phyloP scores from a whole-genome alignment of 2,888 invertebrate species.

The Heliconius erato region DNA sequence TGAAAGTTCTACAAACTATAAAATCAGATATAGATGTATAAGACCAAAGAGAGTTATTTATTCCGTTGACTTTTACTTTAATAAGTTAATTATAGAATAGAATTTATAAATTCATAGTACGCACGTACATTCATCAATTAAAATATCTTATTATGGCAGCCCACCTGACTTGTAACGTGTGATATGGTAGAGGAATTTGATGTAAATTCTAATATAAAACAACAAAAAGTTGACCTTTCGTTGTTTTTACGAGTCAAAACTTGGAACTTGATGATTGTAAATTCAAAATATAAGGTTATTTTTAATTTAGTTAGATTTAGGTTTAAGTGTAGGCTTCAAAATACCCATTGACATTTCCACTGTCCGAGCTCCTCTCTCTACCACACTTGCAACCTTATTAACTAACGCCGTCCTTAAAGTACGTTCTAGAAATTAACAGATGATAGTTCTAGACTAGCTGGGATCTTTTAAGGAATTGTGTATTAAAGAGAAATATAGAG shows the following conservation, averaged over 20 bases:
- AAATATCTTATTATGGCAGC: constrained; percentile 39
- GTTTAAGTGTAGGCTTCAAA: too few species aligned
- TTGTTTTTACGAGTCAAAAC: neutral
- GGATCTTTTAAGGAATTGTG: too few species aligned
- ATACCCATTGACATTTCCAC: too few species aligned
- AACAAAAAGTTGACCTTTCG: neutral
- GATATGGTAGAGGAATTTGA: constrained; percentile 1
- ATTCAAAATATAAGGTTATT: too few species aligned
- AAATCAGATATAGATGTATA: neutral
- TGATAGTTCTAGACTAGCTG: too few species aligned
- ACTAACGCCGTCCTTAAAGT: too few species aligned
- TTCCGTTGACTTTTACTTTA: neutral
- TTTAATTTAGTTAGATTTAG: too few species aligned
- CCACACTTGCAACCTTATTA: too few species aligned
- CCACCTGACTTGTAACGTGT: neutral
- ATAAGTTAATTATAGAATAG: constrained; percentile 2
- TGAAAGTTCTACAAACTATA: neutral
- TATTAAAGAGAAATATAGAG: too few species aligned
- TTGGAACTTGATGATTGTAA: too few species aligned
- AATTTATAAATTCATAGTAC: constrained; percentile 25
- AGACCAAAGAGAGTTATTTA: neutral
- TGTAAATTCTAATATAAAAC: neutral
- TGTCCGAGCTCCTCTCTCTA: too few species aligned
- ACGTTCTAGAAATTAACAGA: too few species aligned
- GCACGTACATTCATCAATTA: constrained; percentile 38